Evolutionary conservation across 2,888 invertebrate species (phyloP), one percentile per base, ranked within the genome.

Genomic region (Drosophila infuscata): DNA sequence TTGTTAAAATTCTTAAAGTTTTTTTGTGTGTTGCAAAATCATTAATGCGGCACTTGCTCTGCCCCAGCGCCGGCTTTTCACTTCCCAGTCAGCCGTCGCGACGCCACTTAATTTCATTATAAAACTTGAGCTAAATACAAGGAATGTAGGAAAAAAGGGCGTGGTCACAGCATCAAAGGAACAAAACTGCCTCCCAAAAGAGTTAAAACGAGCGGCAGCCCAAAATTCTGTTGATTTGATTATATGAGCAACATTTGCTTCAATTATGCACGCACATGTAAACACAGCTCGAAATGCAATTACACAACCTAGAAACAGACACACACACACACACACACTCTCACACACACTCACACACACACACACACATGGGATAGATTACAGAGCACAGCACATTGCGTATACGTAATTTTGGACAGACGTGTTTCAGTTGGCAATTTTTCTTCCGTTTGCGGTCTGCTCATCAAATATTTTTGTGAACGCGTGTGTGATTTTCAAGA

Each of bases 231-330:
- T 72, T 82, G 82, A 85, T 89, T 89, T 88, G 89, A 85, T 89
- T 84, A 85, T 78, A 89, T 62, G 89, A 70, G 78, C 88, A 88
- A 78, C 88, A 88, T 89, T 82, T 82, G 73, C 81, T 84, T 76
- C 88, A 85, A 89, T 85, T 85, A 88, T 88, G 88, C 85, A 85
- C 89, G 89, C 88, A 84, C 88, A 88, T 89, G 88, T 85, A 88
- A 85, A 87, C 82, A 84, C 81, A 74, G 74, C 61, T 53, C 51
- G 68, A 87, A 87, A 89, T 84, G 84, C 89, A 84, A 84, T 89
- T 84, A 84, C 83, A 86, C 67, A 70, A 70, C 65, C 52, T 29
- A 64, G 46, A 48, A 48, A 69, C 33, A 53, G 20, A 41, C 43
- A 9, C 30, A 58, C 58, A 43, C 30, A 51, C 41, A 38, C 17